Base-by-base conservation (phyloP, 1,140 invertebrate species). In the Agrypnia vestita region DNA sequence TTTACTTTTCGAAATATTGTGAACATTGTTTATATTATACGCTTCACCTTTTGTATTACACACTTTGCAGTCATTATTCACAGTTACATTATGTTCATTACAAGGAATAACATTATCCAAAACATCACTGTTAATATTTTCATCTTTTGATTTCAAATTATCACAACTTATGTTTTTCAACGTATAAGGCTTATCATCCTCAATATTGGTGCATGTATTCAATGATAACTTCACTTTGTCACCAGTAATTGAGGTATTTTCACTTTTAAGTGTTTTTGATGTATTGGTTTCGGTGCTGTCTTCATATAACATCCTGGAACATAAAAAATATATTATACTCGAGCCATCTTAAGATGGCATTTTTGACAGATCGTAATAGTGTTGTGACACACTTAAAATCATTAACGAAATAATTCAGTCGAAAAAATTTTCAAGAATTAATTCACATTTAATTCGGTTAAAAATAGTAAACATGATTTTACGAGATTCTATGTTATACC, bases 221-320 rank as follows among this genome's bases (percentile, higher is more conserved):
- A 17, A 56, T 56, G 53, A 56, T 11, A 13, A 13, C 19, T 56
- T 56, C 19, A 19, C 19, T 56, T 17, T n/a, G 53, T 56, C 53
- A 56, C 19, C 53, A 17, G 9, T 9, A 9, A 9, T 13, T 17
- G 53, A 56, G 9, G 15, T 62, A 25, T 43, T 62, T 62, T 62
- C 61, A 25, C 19, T 62, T 25, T 62, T 62, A 13, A 21, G 35
- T 62, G 25, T 43, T 17, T 62, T 62, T 62, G 21, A 61, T 61
- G 51, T 3, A 53, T 15, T 53, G 51, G 53, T 17, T 56, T 19
- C 53, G 9, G 53, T 17, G 53, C 53, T 56, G 53, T 19, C 53
- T 7, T 56, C 61, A 43, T 62, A 62, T 21, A 62, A 43, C 21
- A 62, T 62, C 25, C 61, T 62, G 25, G 13, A 56, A 56, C n/a